Conservation (phyloP, 2,113 vertebrate genomes). For the Amphiprion ocellaris region DNA sequence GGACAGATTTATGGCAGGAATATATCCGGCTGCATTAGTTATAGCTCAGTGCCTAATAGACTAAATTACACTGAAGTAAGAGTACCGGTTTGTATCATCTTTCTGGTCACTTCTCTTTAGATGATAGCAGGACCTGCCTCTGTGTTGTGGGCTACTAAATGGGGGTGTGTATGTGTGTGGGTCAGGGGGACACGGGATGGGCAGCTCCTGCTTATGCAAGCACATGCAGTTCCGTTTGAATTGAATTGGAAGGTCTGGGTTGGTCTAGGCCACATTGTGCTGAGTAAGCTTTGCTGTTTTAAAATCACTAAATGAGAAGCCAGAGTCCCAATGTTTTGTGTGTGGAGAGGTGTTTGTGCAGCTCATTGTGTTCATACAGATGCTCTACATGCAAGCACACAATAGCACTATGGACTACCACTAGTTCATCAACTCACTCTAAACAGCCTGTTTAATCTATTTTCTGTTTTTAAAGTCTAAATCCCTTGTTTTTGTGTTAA, state of each 20-base stretch:
- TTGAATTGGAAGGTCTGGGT: constrained; percentile 79
- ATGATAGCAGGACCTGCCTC: constrained; percentile 3
- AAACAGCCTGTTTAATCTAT: neutral
- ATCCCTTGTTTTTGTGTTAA: neutral
- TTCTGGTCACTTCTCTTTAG: constrained; percentile 38
- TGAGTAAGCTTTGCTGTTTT: constrained; percentile 83
- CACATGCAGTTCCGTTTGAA: constrained; percentile 83
- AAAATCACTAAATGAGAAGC: constrained; percentile 80
- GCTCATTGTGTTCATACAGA: constrained; percentile 78
- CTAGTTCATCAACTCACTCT: constrained; percentile 18
- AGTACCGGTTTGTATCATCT: neutral
- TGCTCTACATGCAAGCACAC: constrained; percentile 68
- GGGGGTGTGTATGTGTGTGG: constrained; percentile 29
- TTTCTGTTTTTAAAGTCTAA: constrained; percentile 24
- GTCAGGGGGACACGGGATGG: constrained; percentile 47
- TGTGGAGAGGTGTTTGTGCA: constrained; percentile 76
- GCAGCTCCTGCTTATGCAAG: constrained; percentile 83
- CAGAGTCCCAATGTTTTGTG: constrained; percentile 77
- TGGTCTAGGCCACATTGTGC: constrained; percentile 74
- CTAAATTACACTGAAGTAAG: neutral
- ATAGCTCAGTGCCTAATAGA: neutral
- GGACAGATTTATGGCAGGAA: neutral
- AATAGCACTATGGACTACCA: constrained; percentile 55
- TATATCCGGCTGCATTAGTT: neutral
- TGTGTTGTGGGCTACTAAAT: constrained; percentile 31